Evolutionary conservation across 2,113 vertebrate species (phyloP).

Genomic region (Mus musculus): DNA sequence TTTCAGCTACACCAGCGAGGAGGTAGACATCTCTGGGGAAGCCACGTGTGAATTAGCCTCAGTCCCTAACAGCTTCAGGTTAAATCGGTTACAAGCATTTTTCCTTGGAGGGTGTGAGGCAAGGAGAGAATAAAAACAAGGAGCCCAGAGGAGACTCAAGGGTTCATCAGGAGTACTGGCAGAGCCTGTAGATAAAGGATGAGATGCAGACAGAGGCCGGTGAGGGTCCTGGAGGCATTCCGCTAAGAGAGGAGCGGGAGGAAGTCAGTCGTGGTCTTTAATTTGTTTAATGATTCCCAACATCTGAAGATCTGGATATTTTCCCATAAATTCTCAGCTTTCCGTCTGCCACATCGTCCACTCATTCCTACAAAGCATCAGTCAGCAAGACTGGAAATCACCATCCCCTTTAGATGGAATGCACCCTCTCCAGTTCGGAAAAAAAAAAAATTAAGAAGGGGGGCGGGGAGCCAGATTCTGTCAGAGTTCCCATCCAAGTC

Average conservation of each 20-base stretch:
- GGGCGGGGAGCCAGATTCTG: neutral
- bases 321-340: neutral
- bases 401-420: neutral
- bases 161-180: neutral
- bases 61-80: neutral
- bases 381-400: neutral
- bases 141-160: neutral
- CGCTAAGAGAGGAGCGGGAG: accelerated
- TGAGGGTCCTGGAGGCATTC: neutral
- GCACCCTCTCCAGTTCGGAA: neutral
- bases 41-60: neutral
- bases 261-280: neutral
- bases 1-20: neutral
- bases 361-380: neutral
- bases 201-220: neutral
- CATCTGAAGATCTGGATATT: neutral
- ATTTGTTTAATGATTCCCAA: neutral
- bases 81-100: neutral
- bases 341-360: too few species aligned
- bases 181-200: neutral
- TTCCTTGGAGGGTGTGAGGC: neutral
- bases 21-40: neutral
- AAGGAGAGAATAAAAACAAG: neutral
- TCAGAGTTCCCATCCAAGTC: neutral
- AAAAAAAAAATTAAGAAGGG: neutral